Evolutionary conservation across 2,888 invertebrate species (phyloP).

Genomic region (Metopia argyrocephala): DNA sequence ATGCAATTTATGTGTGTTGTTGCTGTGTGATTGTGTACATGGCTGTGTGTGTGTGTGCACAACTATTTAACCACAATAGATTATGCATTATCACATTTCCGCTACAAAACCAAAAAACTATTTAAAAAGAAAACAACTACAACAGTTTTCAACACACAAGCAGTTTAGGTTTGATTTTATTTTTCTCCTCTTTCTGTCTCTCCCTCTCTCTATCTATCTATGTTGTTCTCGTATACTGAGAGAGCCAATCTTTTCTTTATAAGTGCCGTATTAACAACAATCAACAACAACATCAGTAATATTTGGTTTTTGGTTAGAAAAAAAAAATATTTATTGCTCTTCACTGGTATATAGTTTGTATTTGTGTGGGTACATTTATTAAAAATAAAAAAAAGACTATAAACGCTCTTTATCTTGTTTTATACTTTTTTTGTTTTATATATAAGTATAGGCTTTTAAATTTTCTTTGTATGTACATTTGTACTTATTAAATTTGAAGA

Average conservation of each 20-base stretch:
- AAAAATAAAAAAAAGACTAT: too few species aligned
- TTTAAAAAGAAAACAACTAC: constrained; percentile 38
- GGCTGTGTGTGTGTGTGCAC: constrained; percentile 44
- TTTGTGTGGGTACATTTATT: neutral
- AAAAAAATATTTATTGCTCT: neutral
- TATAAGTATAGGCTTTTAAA: neutral
- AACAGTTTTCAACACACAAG: neutral
- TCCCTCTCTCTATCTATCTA: neutral
- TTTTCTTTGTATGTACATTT: neutral
- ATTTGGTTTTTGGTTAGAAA: neutral
- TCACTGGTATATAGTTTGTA: neutral
- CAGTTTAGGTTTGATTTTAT: too few species aligned
- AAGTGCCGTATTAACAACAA: constrained; percentile 21
- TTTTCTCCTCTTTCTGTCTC: neutral
- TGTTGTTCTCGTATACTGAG: neutral
- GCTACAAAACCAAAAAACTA: constrained; percentile 63
- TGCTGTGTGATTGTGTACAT: constrained; percentile 57
- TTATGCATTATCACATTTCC: constrained; percentile 64
- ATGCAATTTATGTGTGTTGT: neutral
- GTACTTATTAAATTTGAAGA: neutral
- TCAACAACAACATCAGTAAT: constrained; percentile 15
- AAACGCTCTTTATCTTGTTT: neutral
- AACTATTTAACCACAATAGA: constrained; percentile 58
- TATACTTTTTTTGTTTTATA: neutral
- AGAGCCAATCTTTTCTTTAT: constrained; percentile 19